These are phyloP conservation scores for Xestia sexstrigata DNA, from an alignment of 2,888 invertebrate genomes.

Conservation along the genomic window DNA sequence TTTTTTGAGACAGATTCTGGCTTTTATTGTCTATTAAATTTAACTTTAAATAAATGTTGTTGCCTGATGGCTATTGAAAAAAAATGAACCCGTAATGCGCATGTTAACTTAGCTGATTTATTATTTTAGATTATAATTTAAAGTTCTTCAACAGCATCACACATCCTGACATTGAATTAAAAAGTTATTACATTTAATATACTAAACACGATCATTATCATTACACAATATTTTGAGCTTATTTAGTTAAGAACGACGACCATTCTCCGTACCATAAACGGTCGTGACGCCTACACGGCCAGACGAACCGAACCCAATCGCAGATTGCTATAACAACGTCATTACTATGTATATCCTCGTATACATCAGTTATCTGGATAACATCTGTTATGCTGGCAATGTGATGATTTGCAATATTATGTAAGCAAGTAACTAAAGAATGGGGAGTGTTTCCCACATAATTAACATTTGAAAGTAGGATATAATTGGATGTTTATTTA, in stretches of 20 bases:
- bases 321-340: conserved; percentile 78
- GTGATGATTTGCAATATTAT: conserved; percentile 63
- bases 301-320: conserved; percentile 75
- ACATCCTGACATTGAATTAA: background rate
- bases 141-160: background rate
- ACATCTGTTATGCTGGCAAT: conserved; percentile 57
- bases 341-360: conserved; percentile 66
- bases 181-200: conserved; percentile 15
- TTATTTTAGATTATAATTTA: background rate
- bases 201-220: conserved; percentile 34
- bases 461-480: conserved; percentile 35
- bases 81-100: background rate
- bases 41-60: too few relatives aligned
- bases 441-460: conserved; percentile 37
- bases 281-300: conserved; percentile 74
- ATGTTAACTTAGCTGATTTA: background rate
- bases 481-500: background rate
- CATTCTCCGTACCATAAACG: conserved; percentile 57
- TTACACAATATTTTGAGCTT: conserved; percentile 53
- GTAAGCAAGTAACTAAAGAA: conserved; percentile 42
- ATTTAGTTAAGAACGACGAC: conserved; percentile 46
- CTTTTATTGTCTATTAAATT: background rate
- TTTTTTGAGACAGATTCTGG: too few relatives aligned
- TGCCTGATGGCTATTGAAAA: too few relatives aligned
- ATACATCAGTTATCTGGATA: conserved; percentile 50